A percentile compares a stretch with the other conserved stretches of the same genome.
Evolutionary conservation across 2,797 vertebrate species (phyloP).

Genomic region (Knipowitschia caucasica): DNA sequence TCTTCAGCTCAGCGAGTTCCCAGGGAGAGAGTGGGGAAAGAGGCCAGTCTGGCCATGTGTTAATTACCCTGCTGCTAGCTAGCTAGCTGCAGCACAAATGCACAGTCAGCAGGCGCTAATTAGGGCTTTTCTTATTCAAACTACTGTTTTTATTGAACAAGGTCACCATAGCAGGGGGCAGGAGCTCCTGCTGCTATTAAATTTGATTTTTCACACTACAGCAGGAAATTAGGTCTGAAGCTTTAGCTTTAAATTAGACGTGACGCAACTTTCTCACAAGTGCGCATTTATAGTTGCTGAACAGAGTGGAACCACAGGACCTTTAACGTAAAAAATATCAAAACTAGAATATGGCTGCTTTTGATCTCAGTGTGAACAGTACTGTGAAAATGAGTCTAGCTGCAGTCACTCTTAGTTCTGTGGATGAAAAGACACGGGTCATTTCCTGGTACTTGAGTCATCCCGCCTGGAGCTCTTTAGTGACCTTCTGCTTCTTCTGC

Average conservation of each 20-base stretch:
- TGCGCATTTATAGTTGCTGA: slow-evolving; percentile 24
- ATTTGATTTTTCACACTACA: slow-evolving; percentile 61
- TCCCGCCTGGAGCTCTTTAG: slow-evolving; percentile 35
- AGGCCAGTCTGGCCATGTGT: slow-evolving; percentile 56
- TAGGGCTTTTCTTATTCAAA: slow-evolving; percentile 70
- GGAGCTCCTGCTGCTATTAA: slow-evolving; percentile 56
- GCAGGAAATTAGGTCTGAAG: slow-evolving; percentile 65
- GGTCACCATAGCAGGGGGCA: slow-evolving; percentile 58
- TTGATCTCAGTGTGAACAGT: slow-evolving; percentile 44
- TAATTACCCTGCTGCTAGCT: slow-evolving; percentile 69
- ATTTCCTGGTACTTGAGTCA: slow-evolving; percentile 49
- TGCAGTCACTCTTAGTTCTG: slow-evolving; percentile 49
- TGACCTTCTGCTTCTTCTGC: slow-evolving; percentile 34
- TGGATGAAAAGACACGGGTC: slow-evolving; percentile 40
- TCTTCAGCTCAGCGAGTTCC: slow-evolving; percentile 61
- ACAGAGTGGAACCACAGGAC: slow-evolving; percentile 28
- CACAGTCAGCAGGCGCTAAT: slow-evolving; percentile 73
- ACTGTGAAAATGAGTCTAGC: slow-evolving; percentile 49
- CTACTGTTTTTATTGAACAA: slow-evolving; percentile 70
- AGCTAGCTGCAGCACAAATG: slow-evolving; percentile 65
- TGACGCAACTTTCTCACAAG: slow-evolving; percentile 28
- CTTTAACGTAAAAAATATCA: slow-evolving; percentile 38
- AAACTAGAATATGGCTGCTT: slow-evolving; percentile 34
- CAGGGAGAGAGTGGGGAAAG: slow-evolving; percentile 42
- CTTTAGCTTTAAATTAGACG: slow-evolving; percentile 52